Percentiles rank a stretch among this genome's conserved stretches.
Conservation (phyloP, 2,888 invertebrate genomes). For the Oscheius sp. region DNA sequence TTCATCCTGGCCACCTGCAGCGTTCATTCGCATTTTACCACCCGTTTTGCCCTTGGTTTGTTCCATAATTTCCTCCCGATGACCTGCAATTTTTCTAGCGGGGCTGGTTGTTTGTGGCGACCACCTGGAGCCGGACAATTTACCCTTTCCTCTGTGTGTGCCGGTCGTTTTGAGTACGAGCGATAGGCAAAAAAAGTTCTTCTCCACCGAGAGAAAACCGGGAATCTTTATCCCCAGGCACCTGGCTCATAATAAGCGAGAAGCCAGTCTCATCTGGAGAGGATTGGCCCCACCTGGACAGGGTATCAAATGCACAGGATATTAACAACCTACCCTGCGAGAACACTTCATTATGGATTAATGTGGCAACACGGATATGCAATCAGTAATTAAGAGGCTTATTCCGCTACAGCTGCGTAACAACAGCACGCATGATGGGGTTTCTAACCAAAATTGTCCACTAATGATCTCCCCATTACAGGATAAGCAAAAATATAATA, state of each 20-base stretch:
- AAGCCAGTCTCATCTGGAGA: background rate
- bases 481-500: background rate
- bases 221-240: too few species aligned
- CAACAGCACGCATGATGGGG: conserved; percentile 26
- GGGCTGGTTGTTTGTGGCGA: background rate
- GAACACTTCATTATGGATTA: conserved; percentile 38
- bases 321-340: conserved; percentile 15
- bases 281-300: conserved; percentile 11
- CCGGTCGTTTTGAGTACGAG: background rate
- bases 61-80: conserved; percentile 3
- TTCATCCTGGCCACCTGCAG: background rate
- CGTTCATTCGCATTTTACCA: background rate
- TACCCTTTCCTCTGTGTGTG: background rate
- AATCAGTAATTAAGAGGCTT: conserved; percentile 36
- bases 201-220: too few species aligned
- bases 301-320: conserved; percentile 22
- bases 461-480: conserved; percentile 1
- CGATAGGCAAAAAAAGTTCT: too few species aligned
- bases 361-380: conserved; percentile 35
- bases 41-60: conserved; percentile 1
- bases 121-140: conserved; percentile 27
- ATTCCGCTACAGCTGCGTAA: conserved; percentile 22
- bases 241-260: background rate
- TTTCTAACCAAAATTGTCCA: background rate
- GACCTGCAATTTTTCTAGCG: conserved; percentile 18